Evolutionary conservation across 2,113 vertebrate genomes (phyloP).

Genomic region (Melanerpes formicivorus): DNA sequence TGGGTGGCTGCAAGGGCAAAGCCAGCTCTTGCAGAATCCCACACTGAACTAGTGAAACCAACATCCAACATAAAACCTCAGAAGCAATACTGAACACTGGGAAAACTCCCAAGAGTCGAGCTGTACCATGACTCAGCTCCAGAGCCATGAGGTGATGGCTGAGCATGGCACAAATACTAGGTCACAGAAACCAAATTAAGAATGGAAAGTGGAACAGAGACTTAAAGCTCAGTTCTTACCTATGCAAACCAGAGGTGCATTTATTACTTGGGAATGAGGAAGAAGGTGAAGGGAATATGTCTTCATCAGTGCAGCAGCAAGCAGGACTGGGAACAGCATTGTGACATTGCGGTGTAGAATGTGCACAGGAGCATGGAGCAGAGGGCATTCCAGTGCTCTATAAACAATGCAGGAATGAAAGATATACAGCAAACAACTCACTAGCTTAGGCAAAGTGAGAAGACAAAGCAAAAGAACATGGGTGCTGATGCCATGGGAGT

Average conservation of each 20-base stretch:
- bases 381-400: not conserved
- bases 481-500: not conserved
- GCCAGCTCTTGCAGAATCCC: not conserved
- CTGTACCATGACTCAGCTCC: not conserved
- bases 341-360: not conserved
- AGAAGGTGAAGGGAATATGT: not conserved
- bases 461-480: not conserved
- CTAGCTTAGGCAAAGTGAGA: not conserved
- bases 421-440: not conserved
- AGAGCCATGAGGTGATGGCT: not conserved
- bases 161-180: not conserved
- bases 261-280: conserved; percentile 36
- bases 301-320: not conserved
- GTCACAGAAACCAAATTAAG: conserved; percentile 57
- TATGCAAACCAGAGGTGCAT: conserved; percentile 14
- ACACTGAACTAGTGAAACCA: not conserved
- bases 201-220: conserved; percentile 11
- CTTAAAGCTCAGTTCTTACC: not conserved
- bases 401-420: not conserved
- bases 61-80: not conserved
- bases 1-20: not conserved
- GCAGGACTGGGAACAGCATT: not conserved
- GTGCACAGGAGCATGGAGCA: not conserved
- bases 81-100: not conserved
- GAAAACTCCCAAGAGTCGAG: not conserved